Evolutionary conservation across 2,113 vertebrate species (phyloP).

Genomic region (Sarotherodon lohbergeri): DNA sequence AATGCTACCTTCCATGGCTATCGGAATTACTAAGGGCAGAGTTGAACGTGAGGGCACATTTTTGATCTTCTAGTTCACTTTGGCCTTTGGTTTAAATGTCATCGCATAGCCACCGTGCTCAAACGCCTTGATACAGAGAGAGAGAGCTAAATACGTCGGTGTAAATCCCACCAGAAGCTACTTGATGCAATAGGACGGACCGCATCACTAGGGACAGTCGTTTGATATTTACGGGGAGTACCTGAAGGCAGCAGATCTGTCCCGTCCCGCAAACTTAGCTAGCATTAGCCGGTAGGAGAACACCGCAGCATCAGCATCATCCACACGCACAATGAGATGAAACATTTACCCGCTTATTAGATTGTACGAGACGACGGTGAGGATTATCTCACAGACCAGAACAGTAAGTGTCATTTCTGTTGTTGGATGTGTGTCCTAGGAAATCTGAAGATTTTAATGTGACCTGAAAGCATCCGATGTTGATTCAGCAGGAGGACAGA

Average conservation of each 20-base stretch:
- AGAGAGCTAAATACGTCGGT: not conserved
- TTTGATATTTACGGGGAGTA: not conserved
- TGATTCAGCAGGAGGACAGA: not conserved
- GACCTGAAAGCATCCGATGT: not conserved
- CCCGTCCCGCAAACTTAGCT: conserved; percentile 45
- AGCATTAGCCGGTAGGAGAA: conserved; percentile 21
- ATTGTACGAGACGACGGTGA: not conserved
- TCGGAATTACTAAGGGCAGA: not conserved
- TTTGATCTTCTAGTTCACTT: not conserved
- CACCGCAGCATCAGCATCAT: conserved; percentile 26
- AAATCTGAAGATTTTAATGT: not conserved
- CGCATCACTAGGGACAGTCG: not conserved
- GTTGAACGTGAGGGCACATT: not conserved
- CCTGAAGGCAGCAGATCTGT: conserved; percentile 35
- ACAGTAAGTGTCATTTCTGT: not conserved
- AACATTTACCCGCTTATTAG: not conserved
- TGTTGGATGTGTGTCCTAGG: not conserved
- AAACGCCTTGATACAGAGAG: not conserved
- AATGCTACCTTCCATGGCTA: not conserved
- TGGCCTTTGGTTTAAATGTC: not conserved
- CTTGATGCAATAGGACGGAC: not conserved
- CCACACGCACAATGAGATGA: not conserved
- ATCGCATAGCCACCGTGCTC: not conserved
- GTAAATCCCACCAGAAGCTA: not conserved
- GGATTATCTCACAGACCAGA: not conserved